Evolutionary conservation across 2,797 vertebrate genomes (phyloP), one percentile per base, ranked within the genome.

Genomic region (Syncerus caffer): DNA sequence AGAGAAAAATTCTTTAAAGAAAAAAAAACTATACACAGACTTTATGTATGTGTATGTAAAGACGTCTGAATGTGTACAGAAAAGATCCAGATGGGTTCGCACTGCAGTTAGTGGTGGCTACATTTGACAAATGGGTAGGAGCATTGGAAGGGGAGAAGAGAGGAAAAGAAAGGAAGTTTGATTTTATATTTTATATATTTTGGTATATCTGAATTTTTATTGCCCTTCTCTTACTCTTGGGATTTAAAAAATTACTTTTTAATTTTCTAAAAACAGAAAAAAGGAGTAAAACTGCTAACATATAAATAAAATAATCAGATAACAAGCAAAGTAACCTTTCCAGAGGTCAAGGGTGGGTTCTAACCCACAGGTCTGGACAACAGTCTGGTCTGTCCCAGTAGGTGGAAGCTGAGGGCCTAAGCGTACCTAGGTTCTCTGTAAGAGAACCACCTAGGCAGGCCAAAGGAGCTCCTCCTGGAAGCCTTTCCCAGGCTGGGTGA

Each of bases 211-310:
- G 83, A 57, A 38, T 76, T 67, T 88, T 25, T 76, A 60, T 82
- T 94, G 50, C 42, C 47, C 95, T 96, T 88, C 23, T 62, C 53
- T 93, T 95, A 85, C n/a, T 85, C 89, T 93, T 62, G 14, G 88
- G 45, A 51, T 78, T 95, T 51, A 47, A 87, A 88, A 45, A 38
- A 53, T 50, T 50, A 3, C 71, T 96, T 71, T 62, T 13, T 76
- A 80, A 86, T 91, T 78, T 16, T 93, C 82, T 55, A 94, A 67
- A 60, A 80, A 29, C 23, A 60, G 14, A 50, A 80, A 88, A n/a
- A 38, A 50, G 21, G 14, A 89, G 47, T 85, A 60, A 87, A 87
- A 60, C n/a, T 50, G 84, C 21, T 90, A 74, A 85, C 62, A 76
- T 89, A 2, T 85, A 91, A 76, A 51, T 57, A 85, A 93, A 93